These are phyloP conservation scores for Chelonoidis abingdonii DNA, from an alignment of 2,113 vertebrate genomes.

Conservation along the genomic window DNA sequence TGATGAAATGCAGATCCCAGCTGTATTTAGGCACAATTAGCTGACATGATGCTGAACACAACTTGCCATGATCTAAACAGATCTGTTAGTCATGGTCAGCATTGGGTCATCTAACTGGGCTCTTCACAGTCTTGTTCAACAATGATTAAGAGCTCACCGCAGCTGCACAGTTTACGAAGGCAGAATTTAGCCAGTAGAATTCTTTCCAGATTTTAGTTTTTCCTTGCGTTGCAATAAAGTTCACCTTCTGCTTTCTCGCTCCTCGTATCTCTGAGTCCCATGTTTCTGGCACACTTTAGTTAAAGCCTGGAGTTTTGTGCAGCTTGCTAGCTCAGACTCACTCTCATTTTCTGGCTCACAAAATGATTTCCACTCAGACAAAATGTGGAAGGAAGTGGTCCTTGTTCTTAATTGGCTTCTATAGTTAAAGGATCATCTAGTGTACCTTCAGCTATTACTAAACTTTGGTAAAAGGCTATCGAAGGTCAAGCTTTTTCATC, in stretches of 20 bases:
- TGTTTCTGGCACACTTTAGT: not conserved
- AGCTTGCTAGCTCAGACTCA: not conserved
- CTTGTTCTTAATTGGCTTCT: not conserved
- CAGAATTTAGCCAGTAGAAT: not conserved
- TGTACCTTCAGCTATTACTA: constrained; percentile 1
- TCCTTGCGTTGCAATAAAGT: constrained; percentile 21
- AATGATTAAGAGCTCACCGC: not conserved
- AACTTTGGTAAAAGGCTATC: constrained; percentile 47
- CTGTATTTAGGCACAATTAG: not conserved
- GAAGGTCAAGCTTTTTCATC: not conserved
- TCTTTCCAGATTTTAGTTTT: not conserved
- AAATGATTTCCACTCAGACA: not conserved
- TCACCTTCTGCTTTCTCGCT: constrained; percentile 26
- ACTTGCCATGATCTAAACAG: not conserved
- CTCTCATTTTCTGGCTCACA: not conserved
- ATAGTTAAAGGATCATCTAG: not conserved
- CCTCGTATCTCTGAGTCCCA: constrained; percentile 12
- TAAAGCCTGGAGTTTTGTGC: not conserved
- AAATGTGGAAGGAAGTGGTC: not conserved
- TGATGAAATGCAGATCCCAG: not conserved
- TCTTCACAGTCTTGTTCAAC: not conserved
- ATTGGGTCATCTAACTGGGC: not conserved
- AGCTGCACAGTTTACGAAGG: not conserved
- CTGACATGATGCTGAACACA: not conserved
- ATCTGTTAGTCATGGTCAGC: not conserved